Conservation (phyloP, 2,888 invertebrate genomes). For the Stramonita haemastoma region DNA sequence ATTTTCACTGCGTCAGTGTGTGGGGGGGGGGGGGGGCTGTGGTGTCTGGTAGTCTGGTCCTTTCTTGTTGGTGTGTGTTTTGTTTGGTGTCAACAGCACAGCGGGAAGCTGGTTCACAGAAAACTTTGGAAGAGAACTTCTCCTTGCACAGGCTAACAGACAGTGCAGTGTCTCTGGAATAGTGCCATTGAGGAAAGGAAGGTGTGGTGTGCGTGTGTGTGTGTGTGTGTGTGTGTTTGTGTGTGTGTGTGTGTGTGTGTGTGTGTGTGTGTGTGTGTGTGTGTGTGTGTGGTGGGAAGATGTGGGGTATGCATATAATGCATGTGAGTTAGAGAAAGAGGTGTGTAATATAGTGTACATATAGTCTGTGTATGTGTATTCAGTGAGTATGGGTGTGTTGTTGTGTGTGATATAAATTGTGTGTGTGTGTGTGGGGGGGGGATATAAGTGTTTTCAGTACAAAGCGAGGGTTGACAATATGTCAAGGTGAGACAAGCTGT, state of each 20-base stretch:
- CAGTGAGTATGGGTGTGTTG: neutral
- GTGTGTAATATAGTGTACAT: too few species aligned
- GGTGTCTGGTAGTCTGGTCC: too few species aligned
- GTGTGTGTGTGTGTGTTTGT: neutral
- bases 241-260: neutral
- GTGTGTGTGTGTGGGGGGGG: neutral
- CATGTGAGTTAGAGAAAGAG: too few species aligned
- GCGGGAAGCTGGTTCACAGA: too few species aligned
- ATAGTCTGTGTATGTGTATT: neutral
- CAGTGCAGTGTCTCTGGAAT: too few species aligned
- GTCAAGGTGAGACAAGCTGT: too few species aligned
- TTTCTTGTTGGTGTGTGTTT: too few species aligned
- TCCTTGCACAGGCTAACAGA: too few species aligned
- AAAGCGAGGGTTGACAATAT: neutral
- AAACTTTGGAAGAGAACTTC: too few species aligned
- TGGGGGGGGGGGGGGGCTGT: too few species aligned
- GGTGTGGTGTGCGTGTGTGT: neutral
- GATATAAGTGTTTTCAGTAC: neutral
- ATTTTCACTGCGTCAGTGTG: too few species aligned
- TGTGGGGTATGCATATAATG: neutral
- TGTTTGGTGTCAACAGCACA: too few species aligned
- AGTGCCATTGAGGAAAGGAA: neutral
- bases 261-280: neutral
- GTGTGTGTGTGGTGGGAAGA: neutral
- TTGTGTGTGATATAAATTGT: neutral